phyloP scores from a whole-genome alignment of 2,113 vertebrate genomes.

The Columbina picui region DNA sequence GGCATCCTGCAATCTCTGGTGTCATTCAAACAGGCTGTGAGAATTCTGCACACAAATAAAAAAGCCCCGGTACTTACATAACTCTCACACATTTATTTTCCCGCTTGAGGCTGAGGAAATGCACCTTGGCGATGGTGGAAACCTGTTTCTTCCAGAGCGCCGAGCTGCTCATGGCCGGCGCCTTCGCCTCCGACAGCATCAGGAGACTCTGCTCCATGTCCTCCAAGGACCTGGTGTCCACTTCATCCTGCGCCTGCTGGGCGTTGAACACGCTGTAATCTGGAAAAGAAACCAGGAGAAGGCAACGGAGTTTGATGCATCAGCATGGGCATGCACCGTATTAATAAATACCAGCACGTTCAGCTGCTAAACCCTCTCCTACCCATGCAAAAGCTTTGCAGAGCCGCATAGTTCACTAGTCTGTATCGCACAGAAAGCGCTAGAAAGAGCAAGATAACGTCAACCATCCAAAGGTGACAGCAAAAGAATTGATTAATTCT shows the following conservation, averaged over 20 bases:
- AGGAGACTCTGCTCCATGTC: constrained; percentile 90
- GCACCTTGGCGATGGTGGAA: constrained; percentile 85
- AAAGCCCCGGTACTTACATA: constrained; percentile 70
- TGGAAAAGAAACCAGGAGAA: constrained; percentile 40
- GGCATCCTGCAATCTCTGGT: neutral
- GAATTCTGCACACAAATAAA: fast-evolving
- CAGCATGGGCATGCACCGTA: neutral
- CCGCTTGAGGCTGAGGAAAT: constrained; percentile 87
- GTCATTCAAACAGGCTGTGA: neutral
- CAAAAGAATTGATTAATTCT: neutral
- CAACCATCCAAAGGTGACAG: neutral
- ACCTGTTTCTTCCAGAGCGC: constrained; percentile 94
- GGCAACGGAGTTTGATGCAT: too few relatives aligned
- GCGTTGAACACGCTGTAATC: constrained; percentile 92
- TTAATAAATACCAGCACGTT: neutral
- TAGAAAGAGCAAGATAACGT: neutral
- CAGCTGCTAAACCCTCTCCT: neutral
- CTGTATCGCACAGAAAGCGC: neutral
- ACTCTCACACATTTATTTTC: constrained; percentile 86
- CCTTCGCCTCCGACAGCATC: constrained; percentile 81
- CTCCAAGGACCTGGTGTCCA: constrained; percentile 78
- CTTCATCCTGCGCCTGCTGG: constrained; percentile 84
- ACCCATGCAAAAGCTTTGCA: neutral
- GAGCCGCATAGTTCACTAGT: neutral
- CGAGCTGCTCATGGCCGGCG: constrained; percentile 67